Evolutionary conservation across 2,113 vertebrate species (phyloP), one percentile per base, ranked within the genome.

Genomic region (Mastomys natalensis): DNA sequence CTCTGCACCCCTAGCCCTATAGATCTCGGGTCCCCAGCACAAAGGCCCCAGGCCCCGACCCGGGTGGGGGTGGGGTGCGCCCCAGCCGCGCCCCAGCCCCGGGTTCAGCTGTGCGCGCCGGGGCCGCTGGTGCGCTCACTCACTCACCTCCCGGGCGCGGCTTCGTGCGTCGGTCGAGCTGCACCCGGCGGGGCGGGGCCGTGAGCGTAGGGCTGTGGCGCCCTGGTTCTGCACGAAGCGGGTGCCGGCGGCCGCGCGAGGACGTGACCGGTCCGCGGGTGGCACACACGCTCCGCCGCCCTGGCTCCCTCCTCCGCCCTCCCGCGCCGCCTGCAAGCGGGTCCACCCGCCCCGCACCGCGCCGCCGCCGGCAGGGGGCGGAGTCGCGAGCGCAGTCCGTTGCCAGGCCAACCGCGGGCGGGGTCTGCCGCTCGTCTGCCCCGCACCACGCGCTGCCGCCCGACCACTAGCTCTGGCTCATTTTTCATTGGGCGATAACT

Each of bases 201-300:
- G 94, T 58, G 68, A 91, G 87, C 74, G 60, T 73, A 60, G 93
- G 87, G 93, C 95, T 86, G 73, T 34, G 78, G 95, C 78, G 43
- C 87, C 85, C 91, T 92, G 17, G 85, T 87, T 96, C 86, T 94
- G 94, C 95, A 95, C 94, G 70, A 96, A 81, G 93, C 96, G 96
- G 97, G 94, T 82, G 81, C 81, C 81, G 81, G 95, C 96, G 81
- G 89, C 94, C 96, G 95, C 97, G 97, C 92, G 95, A 97, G 97
- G 96, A 97, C 97, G 97, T 97, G 97, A 97, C 96, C 93, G 94
- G 97, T 91, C 97, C 95, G 87, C 96, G 95, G 97, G 96, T 95
- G 94, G 96, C 94, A 95, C 95, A 93, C 96, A 96, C 97, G 70
- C 97, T 94, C 92, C 17, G 77, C 82, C 78, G 87, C 96, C 95